Evolutionary conservation across 1,140 invertebrate genomes (phyloP), one percentile per base, ranked within the genome.

Genomic region (Chlorops oryzae): DNA sequence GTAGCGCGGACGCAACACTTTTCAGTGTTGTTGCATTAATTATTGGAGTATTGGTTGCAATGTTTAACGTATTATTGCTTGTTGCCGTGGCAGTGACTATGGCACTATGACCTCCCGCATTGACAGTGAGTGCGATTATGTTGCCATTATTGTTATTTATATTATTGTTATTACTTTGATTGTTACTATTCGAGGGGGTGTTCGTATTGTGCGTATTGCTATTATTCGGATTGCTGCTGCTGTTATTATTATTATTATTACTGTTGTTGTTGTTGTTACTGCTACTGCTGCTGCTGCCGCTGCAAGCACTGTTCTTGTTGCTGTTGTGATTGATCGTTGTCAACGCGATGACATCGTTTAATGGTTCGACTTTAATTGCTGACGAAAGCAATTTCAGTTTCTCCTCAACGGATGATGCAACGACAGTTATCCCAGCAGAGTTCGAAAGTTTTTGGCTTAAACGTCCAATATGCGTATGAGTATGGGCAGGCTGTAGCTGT

Each of bases 281-380:
- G 13, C 40, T 22, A 13, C 18, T 37, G 32, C 35, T 37, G 44
- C 17, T 45, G 43, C 41, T 47, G 18, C 27, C 48, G 23, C 25
- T 28, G 46, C 21, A 32, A 55, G 35, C 50, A 45, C 20, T 47
- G 50, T 23, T 50, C 44, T 25, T 52, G 46, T 48, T 50, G 55
- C 35, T 20, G 34, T 32, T 45, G 39, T 43, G 23, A 48, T 50
- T 27, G 28, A 44, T 41, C 38, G 54, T 54, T 50, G 57, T 52
- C 48, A 60, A 56, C 32, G 62, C 52, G 47, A 60, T 59, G 43
- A 63, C 52, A 55, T 70, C 64, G 47, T 63, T 62, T 58, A 70
- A 59, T 41, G 64, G 67, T 55, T 70, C 67, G 7, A 53, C 51
- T 65, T 70, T 70, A 50, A 67, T 70, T 58, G 61, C 60, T 60